A percentile compares a stretch with the other conserved stretches of the same genome.
Evolutionary conservation across 2,113 vertebrate species (phyloP).

Genomic region (Echinops telfairi): DNA sequence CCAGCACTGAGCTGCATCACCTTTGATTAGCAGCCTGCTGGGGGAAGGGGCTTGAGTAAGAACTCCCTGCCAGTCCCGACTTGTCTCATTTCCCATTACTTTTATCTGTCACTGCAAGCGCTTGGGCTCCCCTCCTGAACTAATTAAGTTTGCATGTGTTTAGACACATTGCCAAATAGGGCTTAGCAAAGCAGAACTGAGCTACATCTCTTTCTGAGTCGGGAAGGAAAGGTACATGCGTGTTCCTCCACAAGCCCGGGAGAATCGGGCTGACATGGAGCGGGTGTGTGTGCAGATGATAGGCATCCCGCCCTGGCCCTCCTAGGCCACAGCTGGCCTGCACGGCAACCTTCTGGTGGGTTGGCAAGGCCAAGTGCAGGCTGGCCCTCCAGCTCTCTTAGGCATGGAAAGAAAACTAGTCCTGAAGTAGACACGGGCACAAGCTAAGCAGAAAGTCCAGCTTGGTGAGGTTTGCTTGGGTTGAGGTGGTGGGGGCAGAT

Average conservation of each 20-base stretch:
- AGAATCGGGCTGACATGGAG: conserved; percentile 41
- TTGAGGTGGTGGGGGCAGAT: not conserved
- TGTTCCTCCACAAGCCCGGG: conserved; percentile 19
- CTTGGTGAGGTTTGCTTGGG: conserved; percentile 32
- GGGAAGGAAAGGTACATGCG: conserved; percentile 77
- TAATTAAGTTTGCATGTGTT: conserved; percentile 91
- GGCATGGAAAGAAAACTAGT: not conserved
- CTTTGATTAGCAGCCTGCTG: conserved; percentile 86
- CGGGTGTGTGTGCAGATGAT: conserved; percentile 9
- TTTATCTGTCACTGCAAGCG: conserved; percentile 88
- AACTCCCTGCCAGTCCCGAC: conserved; percentile 88
- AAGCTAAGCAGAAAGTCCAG: conserved; percentile 44
- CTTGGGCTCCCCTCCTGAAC: conserved; percentile 87
- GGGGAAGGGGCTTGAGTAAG: conserved; percentile 83
- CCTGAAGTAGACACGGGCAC: conserved; percentile 9
- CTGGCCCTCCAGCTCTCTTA: not conserved
- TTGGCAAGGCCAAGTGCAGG: not conserved
- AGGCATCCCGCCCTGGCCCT: conserved; percentile 45
- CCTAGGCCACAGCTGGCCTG: not conserved
- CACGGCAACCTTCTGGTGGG: conserved; percentile 36
- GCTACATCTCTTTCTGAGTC: conserved; percentile 88
- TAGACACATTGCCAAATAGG: conserved; percentile 92
- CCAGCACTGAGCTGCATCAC: conserved; percentile 77
- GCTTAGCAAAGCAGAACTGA: conserved; percentile 92
- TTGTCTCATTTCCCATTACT: conserved; percentile 89